A percentile compares a stretch with the other conserved stretches of the same genome.
Conservation (phyloP, 2,797 vertebrate species). For the Triplophysa bombifrons region DNA sequence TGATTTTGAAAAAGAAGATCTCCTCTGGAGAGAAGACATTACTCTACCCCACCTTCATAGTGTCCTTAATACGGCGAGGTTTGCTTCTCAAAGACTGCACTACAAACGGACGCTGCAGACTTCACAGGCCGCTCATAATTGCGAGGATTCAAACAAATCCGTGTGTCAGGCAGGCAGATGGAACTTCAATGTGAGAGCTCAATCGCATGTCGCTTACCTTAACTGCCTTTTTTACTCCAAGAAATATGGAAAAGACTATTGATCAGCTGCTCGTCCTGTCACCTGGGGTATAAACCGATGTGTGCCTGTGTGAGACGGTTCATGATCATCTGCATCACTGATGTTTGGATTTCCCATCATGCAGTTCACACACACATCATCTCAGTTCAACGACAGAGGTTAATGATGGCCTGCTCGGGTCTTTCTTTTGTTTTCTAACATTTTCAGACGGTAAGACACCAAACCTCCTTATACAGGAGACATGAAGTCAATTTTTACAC, state of each 20-base stretch:
- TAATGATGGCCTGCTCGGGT: conserved; percentile 40
- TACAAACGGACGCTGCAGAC: conserved; percentile 53
- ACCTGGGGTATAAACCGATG: conserved; percentile 68
- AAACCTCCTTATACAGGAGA: too few relatives aligned
- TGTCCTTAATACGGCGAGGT: conserved; percentile 58
- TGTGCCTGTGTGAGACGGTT: conserved; percentile 62
- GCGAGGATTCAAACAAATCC: conserved; percentile 63
- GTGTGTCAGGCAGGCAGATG: conserved; percentile 54
- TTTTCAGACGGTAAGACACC: too few relatives aligned
- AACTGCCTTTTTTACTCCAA: conserved; percentile 48
- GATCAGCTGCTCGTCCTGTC: conserved; percentile 68
- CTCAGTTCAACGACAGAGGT: conserved; percentile 48
- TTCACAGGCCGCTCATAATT: conserved; percentile 63
- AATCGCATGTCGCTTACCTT: conserved; percentile 56
- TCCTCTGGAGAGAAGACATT: conserved; percentile 59
- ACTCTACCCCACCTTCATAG: conserved; percentile 59
- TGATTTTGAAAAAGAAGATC: conserved; percentile 48
- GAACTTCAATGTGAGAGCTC: conserved; percentile 58
- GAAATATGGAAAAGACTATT: conserved; percentile 74
- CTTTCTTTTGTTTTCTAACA: conserved; percentile 4
- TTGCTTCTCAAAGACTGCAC: conserved; percentile 57
- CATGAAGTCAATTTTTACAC: too few relatives aligned
- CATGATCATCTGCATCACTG: conserved; percentile 67
- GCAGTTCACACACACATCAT: conserved; percentile 19
- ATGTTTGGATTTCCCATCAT: conserved; percentile 67